phyloP scores from a whole-genome alignment of 2,888 invertebrate species.

The Octonoba sinensis region DNA sequence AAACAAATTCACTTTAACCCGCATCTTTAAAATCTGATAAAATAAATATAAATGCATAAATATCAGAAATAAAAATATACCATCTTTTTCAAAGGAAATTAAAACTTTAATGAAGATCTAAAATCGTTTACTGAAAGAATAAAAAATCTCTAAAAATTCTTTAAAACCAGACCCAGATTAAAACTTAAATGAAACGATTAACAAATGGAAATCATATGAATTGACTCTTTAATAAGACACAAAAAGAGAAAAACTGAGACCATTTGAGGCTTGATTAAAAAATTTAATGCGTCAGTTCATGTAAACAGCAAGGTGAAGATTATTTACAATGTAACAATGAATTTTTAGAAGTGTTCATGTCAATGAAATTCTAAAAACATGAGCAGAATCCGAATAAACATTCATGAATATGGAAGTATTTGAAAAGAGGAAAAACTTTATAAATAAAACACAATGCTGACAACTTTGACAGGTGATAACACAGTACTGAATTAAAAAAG shows the following conservation, averaged over 20 bases:
- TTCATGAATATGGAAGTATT: conserved; percentile 49
- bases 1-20: too few species aligned
- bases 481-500: background rate
- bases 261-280: conserved; percentile 41
- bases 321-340: conserved; percentile 60
- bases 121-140: too few species aligned
- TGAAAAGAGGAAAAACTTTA: conserved; percentile 5
- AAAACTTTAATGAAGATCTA: too few species aligned
- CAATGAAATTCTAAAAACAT: conserved; percentile 20
- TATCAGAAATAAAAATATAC: too few species aligned
- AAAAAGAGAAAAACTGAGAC: background rate
- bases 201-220: too few species aligned
- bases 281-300: conserved; percentile 58
- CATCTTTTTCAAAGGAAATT: too few species aligned
- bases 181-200: too few species aligned
- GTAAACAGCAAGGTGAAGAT: conserved; percentile 52
- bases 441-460: conserved; percentile 41
- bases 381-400: conserved; percentile 17
- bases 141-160: too few species aligned
- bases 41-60: too few species aligned
- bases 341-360: conserved; percentile 21
- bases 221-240: too few species aligned
- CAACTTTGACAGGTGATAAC: background rate
- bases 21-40: too few species aligned
- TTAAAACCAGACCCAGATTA: too few species aligned